Percentiles rank a stretch among this genome's conserved stretches.
phyloP scores from a whole-genome alignment of 2,797 vertebrate genomes.

The Ambastaia sidthimunki region DNA sequence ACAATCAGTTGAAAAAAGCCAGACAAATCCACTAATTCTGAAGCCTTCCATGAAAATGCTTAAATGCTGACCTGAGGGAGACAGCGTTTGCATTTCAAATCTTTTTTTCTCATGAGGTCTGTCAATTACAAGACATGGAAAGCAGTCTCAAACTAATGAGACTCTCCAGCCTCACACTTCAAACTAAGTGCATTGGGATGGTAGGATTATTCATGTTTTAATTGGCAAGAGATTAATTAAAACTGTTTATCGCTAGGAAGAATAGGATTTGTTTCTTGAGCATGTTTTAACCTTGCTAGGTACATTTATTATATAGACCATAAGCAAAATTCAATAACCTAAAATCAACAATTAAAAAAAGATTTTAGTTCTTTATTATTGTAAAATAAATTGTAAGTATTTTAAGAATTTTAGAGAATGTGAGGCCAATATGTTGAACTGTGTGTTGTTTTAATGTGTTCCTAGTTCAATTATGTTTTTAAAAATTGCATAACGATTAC shows the following conservation, averaged over 20 bases:
- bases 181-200: constrained; percentile 31
- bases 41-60: constrained; percentile 46
- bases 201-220: constrained; percentile 56
- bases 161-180: constrained; percentile 30
- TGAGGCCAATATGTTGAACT: too few species aligned
- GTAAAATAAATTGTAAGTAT: too few species aligned
- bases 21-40: constrained; percentile 66
- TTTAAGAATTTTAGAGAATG: too few species aligned
- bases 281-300: constrained; percentile 41
- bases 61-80: constrained; percentile 67
- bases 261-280: constrained; percentile 38
- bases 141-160: constrained; percentile 58
- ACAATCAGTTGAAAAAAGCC: constrained; percentile 63
- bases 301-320: constrained; percentile 27
- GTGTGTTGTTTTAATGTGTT: not conserved
- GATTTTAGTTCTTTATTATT: not conserved
- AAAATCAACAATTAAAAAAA: not conserved
- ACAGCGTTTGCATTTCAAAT: constrained; percentile 70
- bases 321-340: constrained; percentile 35
- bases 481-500: not conserved
- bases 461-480: not conserved
- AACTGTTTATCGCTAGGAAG: constrained; percentile 53
- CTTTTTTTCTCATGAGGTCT: constrained; percentile 60
- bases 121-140: constrained; percentile 57
- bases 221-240: constrained; percentile 60